Percentiles rank a stretch among this genome's conserved stretches.
Evolutionary conservation across 2,888 invertebrate species (phyloP).

Genomic region (Machimus rusticus): DNA sequence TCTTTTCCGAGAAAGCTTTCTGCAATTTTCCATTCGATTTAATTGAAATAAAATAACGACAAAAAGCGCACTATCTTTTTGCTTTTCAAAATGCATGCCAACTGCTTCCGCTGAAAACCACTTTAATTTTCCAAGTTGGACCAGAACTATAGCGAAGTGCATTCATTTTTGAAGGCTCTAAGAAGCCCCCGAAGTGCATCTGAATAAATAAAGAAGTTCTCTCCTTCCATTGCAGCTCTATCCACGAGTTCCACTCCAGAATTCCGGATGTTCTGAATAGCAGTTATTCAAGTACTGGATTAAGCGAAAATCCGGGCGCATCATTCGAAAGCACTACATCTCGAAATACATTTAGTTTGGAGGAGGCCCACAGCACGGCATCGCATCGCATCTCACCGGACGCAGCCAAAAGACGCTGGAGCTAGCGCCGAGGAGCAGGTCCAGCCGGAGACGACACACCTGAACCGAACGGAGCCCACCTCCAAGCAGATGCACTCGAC

Average conservation of each 20-base stretch:
- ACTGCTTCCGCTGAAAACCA: background rate
- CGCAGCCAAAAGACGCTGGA: background rate
- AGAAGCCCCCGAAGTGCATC: background rate
- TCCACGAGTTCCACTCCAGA: slow-evolving; percentile 70
- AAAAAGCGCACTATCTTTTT: background rate
- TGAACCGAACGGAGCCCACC: background rate
- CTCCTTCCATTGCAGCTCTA: slow-evolving; percentile 66
- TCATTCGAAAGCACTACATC: slow-evolving; percentile 61
- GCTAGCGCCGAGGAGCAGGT: background rate
- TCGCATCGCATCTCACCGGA: background rate
- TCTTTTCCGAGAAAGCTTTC: background rate
- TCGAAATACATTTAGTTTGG: slow-evolving; percentile 60
- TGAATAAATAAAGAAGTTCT: background rate
- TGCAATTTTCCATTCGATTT: background rate
- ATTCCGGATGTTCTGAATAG: slow-evolving; percentile 62
- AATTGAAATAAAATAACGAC: background rate
- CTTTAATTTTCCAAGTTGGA: background rate
- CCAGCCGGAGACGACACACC: background rate
- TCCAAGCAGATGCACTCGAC: background rate
- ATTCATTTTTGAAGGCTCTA: background rate
- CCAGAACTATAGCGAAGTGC: background rate
- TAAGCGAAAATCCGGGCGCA: slow-evolving; percentile 60
- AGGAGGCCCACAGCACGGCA: background rate
- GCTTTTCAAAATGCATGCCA: background rate
- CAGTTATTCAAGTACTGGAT: slow-evolving; percentile 63